Evolutionary conservation across 2,797 vertebrate genomes (phyloP), one percentile per base, ranked within the genome.

Genomic region (Florisuga fusca): DNA sequence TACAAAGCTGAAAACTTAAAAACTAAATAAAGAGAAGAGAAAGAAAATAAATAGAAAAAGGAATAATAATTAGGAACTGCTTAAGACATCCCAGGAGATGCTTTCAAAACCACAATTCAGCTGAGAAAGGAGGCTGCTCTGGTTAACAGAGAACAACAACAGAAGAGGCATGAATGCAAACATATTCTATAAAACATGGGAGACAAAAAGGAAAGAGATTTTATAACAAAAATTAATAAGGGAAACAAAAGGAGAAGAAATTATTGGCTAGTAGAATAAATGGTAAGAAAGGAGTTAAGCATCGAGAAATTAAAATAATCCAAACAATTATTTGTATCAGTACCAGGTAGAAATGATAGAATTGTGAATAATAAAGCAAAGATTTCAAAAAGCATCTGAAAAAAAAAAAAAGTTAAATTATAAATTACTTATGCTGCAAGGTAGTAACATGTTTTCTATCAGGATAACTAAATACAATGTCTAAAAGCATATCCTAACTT

Each of bases 1-100:
- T 41, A 75, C 15, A 81, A 94, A 86, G 38, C 54, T 78, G 54
- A 86, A 81, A 85, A 55, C 19, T 81, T 89, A 80, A 81, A 93
- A 87, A 54, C 17, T 68, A 80, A 94, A 89, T 90, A 46, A 77
- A 11, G 15, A 78, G 43, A 72, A 91, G 80, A 89, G 11, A 79
- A 82, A 93, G 61, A 80, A 96, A 94, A 93, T 48, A 89, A 95
- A 83, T 61, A 84, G 36, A 67, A 91, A 93, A 78, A 10, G 23
- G 25, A 87, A 68, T 89, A 87, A 78, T 84, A 93, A 93, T 85
- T 72, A 92, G 62, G 22, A 92, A 89, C 34, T 94, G 27, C n/a
- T 78, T 92, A 85, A 87, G 87, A 73, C 31, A 63, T 94, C 91
- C 51, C 81, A 87, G 58, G 53, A 85, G 16, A 88, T 78, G 66